Evolutionary conservation across 2,113 vertebrate species (phyloP).

Genomic region (Cyphomyrus discorhynchus): DNA sequence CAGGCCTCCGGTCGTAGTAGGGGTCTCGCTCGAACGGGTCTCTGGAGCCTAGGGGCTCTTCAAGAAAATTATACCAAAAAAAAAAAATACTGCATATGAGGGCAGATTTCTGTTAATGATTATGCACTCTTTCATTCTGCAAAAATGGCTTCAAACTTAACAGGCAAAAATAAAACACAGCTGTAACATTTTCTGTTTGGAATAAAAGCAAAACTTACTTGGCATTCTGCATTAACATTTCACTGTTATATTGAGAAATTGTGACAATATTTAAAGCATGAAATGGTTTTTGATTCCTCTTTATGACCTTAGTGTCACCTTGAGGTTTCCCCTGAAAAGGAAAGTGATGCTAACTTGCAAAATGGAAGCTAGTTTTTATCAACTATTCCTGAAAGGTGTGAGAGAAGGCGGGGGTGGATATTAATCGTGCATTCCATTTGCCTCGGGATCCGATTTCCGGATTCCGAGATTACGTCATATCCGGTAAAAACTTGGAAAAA

Average conservation of each 20-base stretch:
- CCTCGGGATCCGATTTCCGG: no score
- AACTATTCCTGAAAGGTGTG: neutral
- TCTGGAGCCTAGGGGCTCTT: conserved; percentile 68
- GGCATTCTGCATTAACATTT: neutral
- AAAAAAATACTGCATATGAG: neutral
- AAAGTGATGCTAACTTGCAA: neutral
- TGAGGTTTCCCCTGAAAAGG: no score
- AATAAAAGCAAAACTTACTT: neutral
- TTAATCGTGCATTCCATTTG: no score
- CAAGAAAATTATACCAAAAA: neutral
- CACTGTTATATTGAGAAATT: neutral
- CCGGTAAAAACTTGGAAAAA: no score
- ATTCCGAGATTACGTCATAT: no score
- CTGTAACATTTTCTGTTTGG: neutral
- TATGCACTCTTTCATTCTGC: neutral
- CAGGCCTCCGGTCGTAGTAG: conserved; percentile 78
- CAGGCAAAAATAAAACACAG: neutral
- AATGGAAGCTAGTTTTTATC: neutral
- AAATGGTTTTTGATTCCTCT: neutral
- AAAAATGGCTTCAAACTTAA: neutral
- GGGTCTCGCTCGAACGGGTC: conserved; percentile 82
- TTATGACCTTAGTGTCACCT: neutral
- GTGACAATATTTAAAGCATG: neutral
- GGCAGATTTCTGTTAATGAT: neutral
- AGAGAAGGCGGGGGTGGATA: neutral